Conservation (phyloP, 2,113 vertebrate species). For the Sigmodon hispidus region DNA sequence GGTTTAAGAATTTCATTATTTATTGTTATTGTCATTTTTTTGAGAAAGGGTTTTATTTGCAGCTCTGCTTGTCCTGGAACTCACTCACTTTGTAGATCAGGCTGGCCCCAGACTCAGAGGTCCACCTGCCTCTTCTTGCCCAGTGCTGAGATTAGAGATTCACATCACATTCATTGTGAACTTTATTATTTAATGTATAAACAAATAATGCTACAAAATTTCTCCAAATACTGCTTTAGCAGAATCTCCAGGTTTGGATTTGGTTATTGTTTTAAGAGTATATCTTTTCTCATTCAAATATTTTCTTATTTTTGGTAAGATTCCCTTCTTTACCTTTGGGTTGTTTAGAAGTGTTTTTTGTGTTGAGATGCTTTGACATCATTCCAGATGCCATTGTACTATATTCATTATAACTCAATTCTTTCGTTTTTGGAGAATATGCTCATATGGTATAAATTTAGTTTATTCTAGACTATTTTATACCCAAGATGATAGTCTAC, state of each 20-base stretch:
- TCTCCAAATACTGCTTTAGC: background rate
- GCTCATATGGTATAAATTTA: background rate
- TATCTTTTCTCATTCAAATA: background rate
- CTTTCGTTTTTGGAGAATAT: background rate
- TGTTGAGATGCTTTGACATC: background rate
- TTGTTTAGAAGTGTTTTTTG: background rate
- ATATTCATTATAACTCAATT: background rate
- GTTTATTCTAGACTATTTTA: fast-evolving
- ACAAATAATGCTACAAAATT: background rate
- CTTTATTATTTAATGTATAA: background rate
- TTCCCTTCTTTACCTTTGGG: background rate
- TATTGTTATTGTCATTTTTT: background rate
- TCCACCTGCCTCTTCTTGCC: background rate
- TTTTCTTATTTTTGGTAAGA: background rate
- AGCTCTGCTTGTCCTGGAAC: background rate
- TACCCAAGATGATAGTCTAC: background rate
- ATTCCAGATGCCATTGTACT: background rate
- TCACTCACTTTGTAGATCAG: background rate
- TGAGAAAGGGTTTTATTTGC: no score
- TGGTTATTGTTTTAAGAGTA: background rate
- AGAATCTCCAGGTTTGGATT: background rate
- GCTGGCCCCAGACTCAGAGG: no score
- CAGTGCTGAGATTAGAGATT: no score
- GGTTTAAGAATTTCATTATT: background rate
- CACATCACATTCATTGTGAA: background rate